phyloP scores from a whole-genome alignment of 2,888 invertebrate species.

The Odontothrips loti region DNA sequence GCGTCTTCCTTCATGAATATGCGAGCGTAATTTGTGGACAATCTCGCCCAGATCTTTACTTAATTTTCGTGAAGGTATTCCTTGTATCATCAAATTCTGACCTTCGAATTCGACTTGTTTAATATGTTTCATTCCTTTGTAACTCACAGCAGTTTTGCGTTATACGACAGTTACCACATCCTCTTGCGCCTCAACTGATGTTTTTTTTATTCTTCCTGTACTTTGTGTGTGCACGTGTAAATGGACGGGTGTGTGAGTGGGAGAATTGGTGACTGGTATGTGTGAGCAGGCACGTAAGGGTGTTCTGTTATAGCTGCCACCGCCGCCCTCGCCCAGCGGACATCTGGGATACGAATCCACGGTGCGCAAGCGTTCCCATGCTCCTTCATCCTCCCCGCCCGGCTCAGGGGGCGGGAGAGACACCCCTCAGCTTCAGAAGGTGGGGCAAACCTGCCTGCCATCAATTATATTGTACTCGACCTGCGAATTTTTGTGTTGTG shows the following conservation, averaged over 20 bases:
- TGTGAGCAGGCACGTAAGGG: neutral
- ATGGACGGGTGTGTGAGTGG: too few species aligned
- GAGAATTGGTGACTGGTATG: too few species aligned
- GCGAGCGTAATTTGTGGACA: neutral
- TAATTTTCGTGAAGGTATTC: neutral
- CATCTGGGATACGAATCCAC: neutral
- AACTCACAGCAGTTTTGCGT: too few species aligned
- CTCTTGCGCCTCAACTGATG: too few species aligned
- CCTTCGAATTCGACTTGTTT: too few species aligned
- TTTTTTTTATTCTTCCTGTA: neutral
- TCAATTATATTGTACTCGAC: neutral
- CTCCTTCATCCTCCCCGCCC: constrained; percentile 4
- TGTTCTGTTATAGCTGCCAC: constrained; percentile 19
- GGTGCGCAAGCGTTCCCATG: neutral
- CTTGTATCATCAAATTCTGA: neutral
- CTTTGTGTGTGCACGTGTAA: neutral
- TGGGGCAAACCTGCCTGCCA: constrained; percentile 12
- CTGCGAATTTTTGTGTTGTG: constrained; percentile 20
- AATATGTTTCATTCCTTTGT: too few species aligned
- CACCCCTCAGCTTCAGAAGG: constrained; percentile 20
- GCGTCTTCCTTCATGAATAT: too few species aligned
- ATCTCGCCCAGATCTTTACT: neutral
- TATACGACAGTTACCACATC: too few species aligned
- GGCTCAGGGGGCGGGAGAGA: constrained; percentile 3
- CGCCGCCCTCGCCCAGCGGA: neutral